phyloP scores from a whole-genome alignment of 1,140 invertebrate genomes.

The Euwallacea fornicatus region DNA sequence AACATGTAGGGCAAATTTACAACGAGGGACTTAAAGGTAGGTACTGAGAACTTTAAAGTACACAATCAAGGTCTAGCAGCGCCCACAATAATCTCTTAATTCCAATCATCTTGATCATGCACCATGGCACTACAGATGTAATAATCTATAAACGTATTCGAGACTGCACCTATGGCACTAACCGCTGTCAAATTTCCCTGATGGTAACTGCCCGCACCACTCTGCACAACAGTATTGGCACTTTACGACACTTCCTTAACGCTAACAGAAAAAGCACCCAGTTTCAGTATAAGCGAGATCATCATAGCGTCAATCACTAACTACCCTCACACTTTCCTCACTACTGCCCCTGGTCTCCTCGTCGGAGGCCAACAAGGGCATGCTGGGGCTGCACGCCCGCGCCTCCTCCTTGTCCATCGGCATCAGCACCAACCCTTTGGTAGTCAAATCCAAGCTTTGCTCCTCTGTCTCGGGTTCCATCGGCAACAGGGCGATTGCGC shows the following conservation, averaged over 20 bases:
- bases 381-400: not conserved
- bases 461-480: conserved; percentile 4
- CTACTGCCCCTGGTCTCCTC: conserved; percentile 19
- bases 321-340: conserved; percentile 33
- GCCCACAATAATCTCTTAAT: too few relatives aligned
- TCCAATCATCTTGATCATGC: too few relatives aligned
- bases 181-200: too few relatives aligned
- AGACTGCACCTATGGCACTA: too few relatives aligned
- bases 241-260: conserved; percentile 4
- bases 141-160: too few relatives aligned
- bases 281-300: conserved; percentile 21
- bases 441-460: not conserved
- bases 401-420: not conserved
- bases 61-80: too few relatives aligned
- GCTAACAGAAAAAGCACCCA: not conserved
- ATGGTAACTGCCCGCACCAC: too few relatives aligned
- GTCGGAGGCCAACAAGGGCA: conserved; percentile 12
- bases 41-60: too few relatives aligned
- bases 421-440: not conserved
- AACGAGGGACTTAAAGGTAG: too few relatives aligned
- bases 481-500: conserved; percentile 20
- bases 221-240: not conserved
- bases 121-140: too few relatives aligned
- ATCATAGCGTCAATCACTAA: conserved; percentile 31
- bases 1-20: not conserved